These are phyloP conservation scores for Enteromius mattozi DNA, from an alignment of 2,797 vertebrate species.

Conservation along the genomic window DNA sequence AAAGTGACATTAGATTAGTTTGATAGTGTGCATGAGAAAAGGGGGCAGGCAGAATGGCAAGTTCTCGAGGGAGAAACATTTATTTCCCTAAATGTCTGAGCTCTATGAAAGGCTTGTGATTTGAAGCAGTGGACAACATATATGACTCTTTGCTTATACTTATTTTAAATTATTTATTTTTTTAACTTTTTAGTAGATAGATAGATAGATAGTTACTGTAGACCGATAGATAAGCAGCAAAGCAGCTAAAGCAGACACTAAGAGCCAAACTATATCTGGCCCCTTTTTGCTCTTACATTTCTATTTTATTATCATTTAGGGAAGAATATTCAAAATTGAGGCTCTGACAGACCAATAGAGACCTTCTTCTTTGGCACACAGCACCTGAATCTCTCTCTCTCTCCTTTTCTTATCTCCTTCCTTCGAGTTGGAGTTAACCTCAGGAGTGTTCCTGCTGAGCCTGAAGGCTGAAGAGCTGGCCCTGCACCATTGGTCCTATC, in stretches of 20 bases:
- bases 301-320: neutral
- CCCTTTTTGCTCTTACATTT: slow-evolving; percentile 33
- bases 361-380: slow-evolving; percentile 67
- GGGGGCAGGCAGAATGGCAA: slow-evolving; percentile 28
- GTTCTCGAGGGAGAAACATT: slow-evolving; percentile 64
- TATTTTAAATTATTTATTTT: neutral
- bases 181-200: neutral
- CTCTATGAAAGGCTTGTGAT: slow-evolving; percentile 65
- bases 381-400: slow-evolving; percentile 63
- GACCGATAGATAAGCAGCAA: neutral
- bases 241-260: neutral
- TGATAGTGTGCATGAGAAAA: slow-evolving; percentile 65
- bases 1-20: slow-evolving; percentile 79
- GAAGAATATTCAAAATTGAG: slow-evolving; percentile 65
- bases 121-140: slow-evolving; percentile 10
- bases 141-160: neutral
- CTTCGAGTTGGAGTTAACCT: slow-evolving; percentile 76
- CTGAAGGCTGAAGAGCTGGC: slow-evolving; percentile 27
- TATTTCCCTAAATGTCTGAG: slow-evolving; percentile 73
- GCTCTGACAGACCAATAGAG: slow-evolving; percentile 63
- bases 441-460: slow-evolving; percentile 60
- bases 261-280: neutral
- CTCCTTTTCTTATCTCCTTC: slow-evolving; percentile 71
- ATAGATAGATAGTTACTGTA: neutral
- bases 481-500: slow-evolving; percentile 46